Evolutionary conservation across 92 coral and sea anemone species (phyloP), one percentile per base, ranked within the genome.

Genomic region (Porites cylindrica): DNA sequence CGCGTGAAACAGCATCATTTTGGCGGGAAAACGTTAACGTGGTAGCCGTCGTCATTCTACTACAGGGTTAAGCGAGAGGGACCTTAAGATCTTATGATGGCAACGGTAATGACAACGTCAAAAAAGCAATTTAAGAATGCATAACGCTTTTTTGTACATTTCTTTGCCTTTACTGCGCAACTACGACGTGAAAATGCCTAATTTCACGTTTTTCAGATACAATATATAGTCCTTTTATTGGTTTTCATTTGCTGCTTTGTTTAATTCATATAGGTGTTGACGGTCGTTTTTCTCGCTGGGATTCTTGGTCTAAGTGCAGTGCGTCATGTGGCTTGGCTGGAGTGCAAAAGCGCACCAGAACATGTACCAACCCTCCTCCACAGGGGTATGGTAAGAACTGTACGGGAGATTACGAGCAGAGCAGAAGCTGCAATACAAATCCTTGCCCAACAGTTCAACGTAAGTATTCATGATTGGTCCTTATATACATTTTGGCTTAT

Each of bases 311-410:
- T 16, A 1, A 80, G 10, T 80, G 74, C 60, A 66, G 63, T n/a
- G 51, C 13, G 63, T 11, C 51, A 17, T 66, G 75, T 20, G 52
- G 74, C 1, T 13, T 54, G 3, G 8, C 66, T 10, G 84, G 75
- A 80, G 74, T 67, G 7, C 63, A 80, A 23, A 67, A 50, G 19
- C 67, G 84, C 47, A 91, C 86, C 16, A 61, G 94, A 53, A 70
- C 81, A 9, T 91, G 94, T 70, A 87, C 91, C 7, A 78, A 88
- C 20, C 94, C 94, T 7, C 38, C 86, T 19, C 94, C 94, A 3
- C 82, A 59, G 54, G 86, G 85, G 53, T 75, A 78, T 32, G 94
- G 94, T 9, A 71, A 66, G 79, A 74, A 43, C 19, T 91, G 94
- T 53, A 59, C 26, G 23, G 93, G 93, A 12, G 1, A 24, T 16